A percentile compares a stretch with the other conserved stretches of the same genome.
Evolutionary conservation across 2,797 vertebrate species (phyloP).

Genomic region (Mergus octosetaceus): DNA sequence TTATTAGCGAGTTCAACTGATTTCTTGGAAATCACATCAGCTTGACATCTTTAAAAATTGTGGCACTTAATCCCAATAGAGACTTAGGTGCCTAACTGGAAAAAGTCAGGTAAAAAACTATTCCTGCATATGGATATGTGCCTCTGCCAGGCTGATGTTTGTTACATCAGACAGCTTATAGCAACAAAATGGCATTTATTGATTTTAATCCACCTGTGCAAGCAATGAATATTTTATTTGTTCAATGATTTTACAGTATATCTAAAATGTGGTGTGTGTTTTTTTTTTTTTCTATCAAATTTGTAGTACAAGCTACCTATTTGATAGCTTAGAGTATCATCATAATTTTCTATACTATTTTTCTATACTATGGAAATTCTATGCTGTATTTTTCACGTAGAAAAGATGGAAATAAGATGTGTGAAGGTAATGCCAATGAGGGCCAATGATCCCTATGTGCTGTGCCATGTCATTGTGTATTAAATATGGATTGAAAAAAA

Average conservation of each 20-base stretch:
- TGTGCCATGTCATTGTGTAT: not conserved
- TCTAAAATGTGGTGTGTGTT: not conserved
- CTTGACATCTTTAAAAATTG: not conserved
- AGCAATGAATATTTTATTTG: constrained; percentile 56
- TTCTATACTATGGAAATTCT: not conserved
- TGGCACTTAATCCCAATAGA: not conserved
- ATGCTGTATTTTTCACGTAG: not conserved
- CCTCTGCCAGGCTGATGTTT: constrained; percentile 17
- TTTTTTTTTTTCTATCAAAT: not conserved
- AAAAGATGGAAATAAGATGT: not conserved
- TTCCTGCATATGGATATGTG: not conserved
- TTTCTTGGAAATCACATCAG: not conserved
- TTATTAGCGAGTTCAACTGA: constrained; percentile 3
- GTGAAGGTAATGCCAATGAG: not conserved
- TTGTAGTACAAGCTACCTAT: not conserved
- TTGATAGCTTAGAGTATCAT: not conserved
- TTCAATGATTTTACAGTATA: not conserved
- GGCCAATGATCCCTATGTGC: not conserved
- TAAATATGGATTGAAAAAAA: not conserved
- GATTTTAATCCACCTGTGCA: constrained; percentile 58
- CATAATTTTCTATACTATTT: not conserved
- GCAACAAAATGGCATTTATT: constrained; percentile 47
- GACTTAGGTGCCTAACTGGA: not conserved
- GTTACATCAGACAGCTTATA: constrained; percentile 38
- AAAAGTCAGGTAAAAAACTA: not conserved